Conservation (phyloP, 2,797 vertebrate genomes). For the Sebastes steindachneri region DNA sequence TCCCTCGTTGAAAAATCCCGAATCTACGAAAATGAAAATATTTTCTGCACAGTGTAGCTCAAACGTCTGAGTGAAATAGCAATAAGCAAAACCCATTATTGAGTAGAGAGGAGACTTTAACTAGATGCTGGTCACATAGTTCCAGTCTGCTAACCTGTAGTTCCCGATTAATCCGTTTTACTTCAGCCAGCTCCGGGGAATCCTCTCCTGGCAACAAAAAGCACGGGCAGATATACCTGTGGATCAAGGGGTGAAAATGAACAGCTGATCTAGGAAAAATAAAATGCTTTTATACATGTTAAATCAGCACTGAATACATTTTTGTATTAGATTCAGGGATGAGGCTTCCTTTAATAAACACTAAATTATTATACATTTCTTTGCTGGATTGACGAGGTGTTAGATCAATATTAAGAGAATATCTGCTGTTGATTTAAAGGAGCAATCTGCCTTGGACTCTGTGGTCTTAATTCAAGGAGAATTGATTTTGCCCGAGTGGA, state of each 20-base stretch:
- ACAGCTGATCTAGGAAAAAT: background rate
- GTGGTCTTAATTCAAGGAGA: background rate
- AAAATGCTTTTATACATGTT: background rate
- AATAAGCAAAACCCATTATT: background rate
- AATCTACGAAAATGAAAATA: background rate
- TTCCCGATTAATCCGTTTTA: conserved; percentile 88
- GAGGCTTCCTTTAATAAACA: background rate
- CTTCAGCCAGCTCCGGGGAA: conserved; percentile 84
- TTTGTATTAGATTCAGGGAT: background rate
- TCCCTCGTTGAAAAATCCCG: background rate
- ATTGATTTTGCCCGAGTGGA: conserved; percentile 35
- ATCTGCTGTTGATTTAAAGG: background rate
- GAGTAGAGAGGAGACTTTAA: background rate
- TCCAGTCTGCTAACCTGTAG: conserved; percentile 85
- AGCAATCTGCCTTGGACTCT: background rate
- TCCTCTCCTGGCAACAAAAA: conserved; percentile 79
- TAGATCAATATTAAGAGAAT: background rate
- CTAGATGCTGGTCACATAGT: background rate
- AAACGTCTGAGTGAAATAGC: background rate
- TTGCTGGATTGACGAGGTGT: background rate
- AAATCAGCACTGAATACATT: background rate
- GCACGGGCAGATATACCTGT: conserved; percentile 88
- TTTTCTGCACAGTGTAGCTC: background rate
- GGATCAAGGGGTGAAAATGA: background rate
- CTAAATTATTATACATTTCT: background rate